Conservation (phyloP, 2,888 invertebrate species). For the Polia nebulosa region DNA sequence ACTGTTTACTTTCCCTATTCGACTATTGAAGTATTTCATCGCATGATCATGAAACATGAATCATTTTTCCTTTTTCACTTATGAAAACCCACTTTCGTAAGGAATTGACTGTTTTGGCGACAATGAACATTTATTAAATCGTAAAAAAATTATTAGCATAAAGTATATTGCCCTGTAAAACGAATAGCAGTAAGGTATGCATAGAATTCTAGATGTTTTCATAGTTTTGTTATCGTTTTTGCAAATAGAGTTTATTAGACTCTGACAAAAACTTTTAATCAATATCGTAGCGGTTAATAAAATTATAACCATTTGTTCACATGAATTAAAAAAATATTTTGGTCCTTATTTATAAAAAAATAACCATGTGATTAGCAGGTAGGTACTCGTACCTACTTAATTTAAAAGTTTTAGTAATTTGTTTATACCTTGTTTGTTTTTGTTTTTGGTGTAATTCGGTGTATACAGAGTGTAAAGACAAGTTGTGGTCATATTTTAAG, state of each 20-base stretch:
- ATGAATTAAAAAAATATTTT: not conserved
- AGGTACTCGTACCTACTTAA: too few relatives aligned
- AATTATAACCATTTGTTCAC: not conserved
- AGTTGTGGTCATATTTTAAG: too few relatives aligned
- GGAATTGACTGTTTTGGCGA: slow-evolving; percentile 32
- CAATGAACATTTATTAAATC: slow-evolving; percentile 20
- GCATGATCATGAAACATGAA: slow-evolving; percentile 12
- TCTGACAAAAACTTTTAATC: not conserved
- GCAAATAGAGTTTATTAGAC: slow-evolving; percentile 2
- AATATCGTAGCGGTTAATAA: too few relatives aligned
- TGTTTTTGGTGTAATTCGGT: too few relatives aligned
- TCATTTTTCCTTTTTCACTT: slow-evolving; percentile 19
- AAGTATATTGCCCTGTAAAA: slow-evolving; percentile 36
- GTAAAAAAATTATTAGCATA: slow-evolving; percentile 40
- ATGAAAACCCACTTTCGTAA: slow-evolving; percentile 14
- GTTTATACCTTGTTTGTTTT: too few relatives aligned
- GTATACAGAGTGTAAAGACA: too few relatives aligned
- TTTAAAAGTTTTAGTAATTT: too few relatives aligned
- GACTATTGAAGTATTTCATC: slow-evolving; percentile 3
- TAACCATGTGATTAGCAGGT: too few relatives aligned
- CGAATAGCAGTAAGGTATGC: slow-evolving; percentile 17
- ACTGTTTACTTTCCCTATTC: not conserved
- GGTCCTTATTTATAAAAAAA: too few relatives aligned
- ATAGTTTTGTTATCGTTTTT: slow-evolving; percentile 8
- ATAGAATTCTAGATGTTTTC: slow-evolving; percentile 2